phyloP scores from a whole-genome alignment of 1,140 invertebrate genomes.

The Linepithema humile region DNA sequence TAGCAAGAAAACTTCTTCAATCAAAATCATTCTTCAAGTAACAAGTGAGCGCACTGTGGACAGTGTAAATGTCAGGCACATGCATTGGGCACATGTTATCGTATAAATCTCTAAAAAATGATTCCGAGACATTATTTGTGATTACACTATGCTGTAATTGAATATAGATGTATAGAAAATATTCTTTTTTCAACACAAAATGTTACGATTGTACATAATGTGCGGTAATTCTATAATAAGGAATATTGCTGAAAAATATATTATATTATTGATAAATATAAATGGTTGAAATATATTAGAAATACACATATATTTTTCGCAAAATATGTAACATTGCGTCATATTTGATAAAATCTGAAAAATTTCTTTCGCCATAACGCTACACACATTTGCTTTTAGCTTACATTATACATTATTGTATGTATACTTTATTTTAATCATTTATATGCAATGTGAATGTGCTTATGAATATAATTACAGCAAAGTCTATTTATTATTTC shows the following conservation, averaged over 20 bases:
- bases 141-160: too few species aligned
- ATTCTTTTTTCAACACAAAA: too few species aligned
- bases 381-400: background rate
- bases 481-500: background rate
- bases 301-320: background rate
- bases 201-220: too few species aligned
- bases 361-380: background rate
- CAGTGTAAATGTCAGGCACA: background rate
- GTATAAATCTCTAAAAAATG: background rate
- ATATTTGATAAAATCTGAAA: background rate
- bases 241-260: background rate
- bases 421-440: background rate
- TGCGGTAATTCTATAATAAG: background rate
- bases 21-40: background rate
- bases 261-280: background rate
- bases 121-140: background rate
- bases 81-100: too few species aligned
- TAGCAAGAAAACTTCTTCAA: conserved; percentile 5
- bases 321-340: background rate
- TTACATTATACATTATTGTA: background rate
- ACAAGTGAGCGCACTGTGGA: background rate
- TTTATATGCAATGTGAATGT: background rate
- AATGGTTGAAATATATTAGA: background rate
- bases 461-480: background rate
- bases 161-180: too few species aligned